Conservation (phyloP, 2,113 vertebrate species). For the Trachemys scripta region DNA sequence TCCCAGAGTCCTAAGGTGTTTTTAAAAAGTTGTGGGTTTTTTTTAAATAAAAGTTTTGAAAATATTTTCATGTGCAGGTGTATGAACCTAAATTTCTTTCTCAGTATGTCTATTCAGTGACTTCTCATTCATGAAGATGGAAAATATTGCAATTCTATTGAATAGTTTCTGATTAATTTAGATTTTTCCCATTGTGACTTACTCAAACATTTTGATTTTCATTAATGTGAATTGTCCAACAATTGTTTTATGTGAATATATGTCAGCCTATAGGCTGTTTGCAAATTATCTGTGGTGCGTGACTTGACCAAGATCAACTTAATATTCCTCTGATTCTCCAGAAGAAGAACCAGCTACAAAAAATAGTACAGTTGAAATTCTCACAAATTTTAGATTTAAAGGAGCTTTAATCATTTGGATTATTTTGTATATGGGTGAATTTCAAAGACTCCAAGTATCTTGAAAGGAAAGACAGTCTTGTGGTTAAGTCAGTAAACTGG, state of each 20-base stretch:
- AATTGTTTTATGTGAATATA: not conserved
- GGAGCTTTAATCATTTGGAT: not conserved
- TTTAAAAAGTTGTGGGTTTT: not conserved
- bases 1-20: not conserved
- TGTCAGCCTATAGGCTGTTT: not conserved
- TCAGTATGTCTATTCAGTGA: not conserved
- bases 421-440: not conserved
- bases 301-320: accelerated
- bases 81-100: not conserved
- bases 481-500: not conserved
- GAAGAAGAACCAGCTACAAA: not conserved
- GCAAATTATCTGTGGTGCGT: not conserved
- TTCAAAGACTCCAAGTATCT: not conserved
- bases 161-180: not conserved
- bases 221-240: not conserved
- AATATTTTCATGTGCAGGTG: not conserved
- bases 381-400: not conserved
- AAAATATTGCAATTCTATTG: not conserved
- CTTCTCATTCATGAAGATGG: not conserved
- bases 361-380: not conserved
- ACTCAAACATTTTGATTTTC: too few species aligned
- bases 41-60: not conserved
- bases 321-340: not conserved
- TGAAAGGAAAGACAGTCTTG: not conserved
- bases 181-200: not conserved